Evolutionary conservation across 2,888 invertebrate species (phyloP), one percentile per base, ranked within the genome.

Genomic region (Tetramorium bicarinatum): DNA sequence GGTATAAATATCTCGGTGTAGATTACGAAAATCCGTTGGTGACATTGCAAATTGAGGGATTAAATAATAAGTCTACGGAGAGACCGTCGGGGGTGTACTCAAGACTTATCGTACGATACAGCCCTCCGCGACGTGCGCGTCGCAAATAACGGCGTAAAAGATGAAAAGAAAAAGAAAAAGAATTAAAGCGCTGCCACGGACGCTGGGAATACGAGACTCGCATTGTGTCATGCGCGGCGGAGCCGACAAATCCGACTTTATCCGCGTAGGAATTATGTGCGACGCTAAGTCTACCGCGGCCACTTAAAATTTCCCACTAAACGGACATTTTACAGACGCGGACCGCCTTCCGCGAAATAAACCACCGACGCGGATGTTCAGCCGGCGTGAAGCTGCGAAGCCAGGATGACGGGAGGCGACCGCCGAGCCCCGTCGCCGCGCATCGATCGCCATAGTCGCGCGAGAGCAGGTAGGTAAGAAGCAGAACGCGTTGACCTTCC

Each of bases 221-320:
- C 29, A 15, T 59, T 21, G 74, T 72, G 59, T 71, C 75, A 66
- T 54, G 41, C 29, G 77, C 56, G 21, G 56, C 25, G 41, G 25
- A 67, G 54, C 41, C 47, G 59, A 59, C 77, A 79, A 79, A 79
- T 79, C 77, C 72, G 56, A 56, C 77, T 72, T 79, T 56, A 79
- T 79, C 74, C 77, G 72, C 13, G 56, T 21, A 59, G 56, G 47
- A 79, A 59, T 72, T 72, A 59, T 72, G 44, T 47, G 59, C 44
- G 74, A 47, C 74, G 29, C 67, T 41, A 59, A 72, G 72, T 79
- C 56, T 56, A 56, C 44, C 34, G 21, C 69, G 34, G 56, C 34
- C 56, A 59, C 74, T 72, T 79, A 21, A 38, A 79, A 79, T 25
- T 47, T 71, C 41, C 21, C 44, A 47, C 56, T 71, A 79, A 72